phyloP scores from a whole-genome alignment of 2,888 invertebrate species.

The Heliconius ethilla region DNA sequence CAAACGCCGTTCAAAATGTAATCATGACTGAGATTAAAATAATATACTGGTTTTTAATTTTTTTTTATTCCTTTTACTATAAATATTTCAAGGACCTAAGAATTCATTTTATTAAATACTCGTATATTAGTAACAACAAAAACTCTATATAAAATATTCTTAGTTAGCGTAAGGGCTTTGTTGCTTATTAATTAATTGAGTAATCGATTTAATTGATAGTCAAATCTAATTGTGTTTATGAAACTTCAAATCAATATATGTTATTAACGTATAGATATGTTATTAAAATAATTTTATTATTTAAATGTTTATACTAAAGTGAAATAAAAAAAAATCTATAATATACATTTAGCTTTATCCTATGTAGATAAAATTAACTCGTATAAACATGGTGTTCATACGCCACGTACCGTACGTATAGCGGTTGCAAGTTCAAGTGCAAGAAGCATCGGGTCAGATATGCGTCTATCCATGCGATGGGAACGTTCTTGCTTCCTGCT shows the following conservation, averaged over 20 bases:
- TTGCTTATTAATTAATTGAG: neutral
- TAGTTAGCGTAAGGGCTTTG: neutral
- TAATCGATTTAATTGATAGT: neutral
- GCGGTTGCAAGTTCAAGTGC: constrained; percentile 68
- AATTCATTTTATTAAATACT: too few species aligned
- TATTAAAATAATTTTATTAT: too few species aligned
- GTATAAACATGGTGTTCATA: constrained; percentile 44
- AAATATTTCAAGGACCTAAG: too few species aligned
- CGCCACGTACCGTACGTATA: constrained; percentile 52
- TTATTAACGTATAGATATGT: too few species aligned
- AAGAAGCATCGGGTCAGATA: constrained; percentile 65
- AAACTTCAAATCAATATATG: too few species aligned
- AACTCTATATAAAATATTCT: too few species aligned
- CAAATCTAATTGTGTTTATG: too few species aligned
- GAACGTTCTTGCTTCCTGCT: constrained; percentile 72
- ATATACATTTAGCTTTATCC: neutral
- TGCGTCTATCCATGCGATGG: constrained; percentile 71
- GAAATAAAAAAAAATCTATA: neutral
- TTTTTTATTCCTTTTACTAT: neutral
- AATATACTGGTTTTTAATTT: neutral
- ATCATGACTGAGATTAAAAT: constrained; percentile 30
- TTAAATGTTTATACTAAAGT: too few species aligned
- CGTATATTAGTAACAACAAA: too few species aligned
- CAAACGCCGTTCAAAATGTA: constrained; percentile 25
- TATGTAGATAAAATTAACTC: neutral